Evolutionary conservation across 2,797 vertebrate genomes (phyloP).

Genomic region (Kryptopterus vitreolus): DNA sequence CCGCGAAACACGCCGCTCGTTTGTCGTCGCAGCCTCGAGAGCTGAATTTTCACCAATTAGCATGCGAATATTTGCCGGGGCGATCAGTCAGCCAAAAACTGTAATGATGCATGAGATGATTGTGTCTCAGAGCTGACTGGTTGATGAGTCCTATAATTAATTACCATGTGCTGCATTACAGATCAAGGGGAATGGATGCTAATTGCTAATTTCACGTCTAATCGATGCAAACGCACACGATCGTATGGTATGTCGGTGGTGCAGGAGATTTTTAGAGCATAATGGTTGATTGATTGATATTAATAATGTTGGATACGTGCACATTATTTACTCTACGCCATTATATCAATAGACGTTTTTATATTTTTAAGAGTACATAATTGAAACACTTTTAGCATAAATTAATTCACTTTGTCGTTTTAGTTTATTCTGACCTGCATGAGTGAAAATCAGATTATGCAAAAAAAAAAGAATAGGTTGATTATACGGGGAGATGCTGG

Average conservation of each 20-base stretch:
- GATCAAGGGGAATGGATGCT: slow-evolving; percentile 27
- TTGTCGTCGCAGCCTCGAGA: neutral
- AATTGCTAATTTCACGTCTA: slow-evolving; percentile 32
- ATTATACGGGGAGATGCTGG: too few species aligned
- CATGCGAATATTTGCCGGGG: slow-evolving; percentile 10
- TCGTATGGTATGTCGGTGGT: slow-evolving; percentile 8
- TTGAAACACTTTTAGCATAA: too few species aligned
- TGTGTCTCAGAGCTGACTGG: slow-evolving; percentile 7
- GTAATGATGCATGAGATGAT: slow-evolving; percentile 24
- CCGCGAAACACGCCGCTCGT: neutral
- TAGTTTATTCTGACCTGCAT: too few species aligned
- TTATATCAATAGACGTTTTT: too few species aligned
- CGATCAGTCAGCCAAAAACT: slow-evolving; percentile 1
- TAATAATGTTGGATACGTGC: too few species aligned
- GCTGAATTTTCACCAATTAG: neutral
- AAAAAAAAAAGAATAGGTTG: too few species aligned
- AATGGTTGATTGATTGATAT: neutral
- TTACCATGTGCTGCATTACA: slow-evolving; percentile 25
- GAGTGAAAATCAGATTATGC: too few species aligned
- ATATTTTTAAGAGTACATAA: too few species aligned
- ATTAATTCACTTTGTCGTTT: too few species aligned
- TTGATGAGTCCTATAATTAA: slow-evolving; percentile 33
- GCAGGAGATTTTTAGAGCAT: neutral
- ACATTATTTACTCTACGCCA: too few species aligned
- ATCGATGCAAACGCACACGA: slow-evolving; percentile 1